Percentiles rank a stretch among this genome's conserved stretches.
These are phyloP conservation scores for Oreochromis niloticus DNA, from an alignment of 2,113 vertebrate species.

Conservation along the genomic window DNA sequence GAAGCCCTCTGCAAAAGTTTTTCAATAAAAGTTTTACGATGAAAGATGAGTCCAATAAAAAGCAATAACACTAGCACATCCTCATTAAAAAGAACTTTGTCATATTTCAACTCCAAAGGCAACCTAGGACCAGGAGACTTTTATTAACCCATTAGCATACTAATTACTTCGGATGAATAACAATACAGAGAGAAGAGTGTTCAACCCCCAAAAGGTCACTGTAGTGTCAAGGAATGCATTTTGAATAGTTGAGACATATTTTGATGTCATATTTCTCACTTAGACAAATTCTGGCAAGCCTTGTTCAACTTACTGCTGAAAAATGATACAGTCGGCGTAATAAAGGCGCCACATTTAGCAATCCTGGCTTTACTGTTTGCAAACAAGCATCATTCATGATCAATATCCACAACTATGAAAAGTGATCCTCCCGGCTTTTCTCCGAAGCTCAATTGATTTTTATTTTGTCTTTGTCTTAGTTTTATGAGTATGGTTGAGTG, in stretches of 20 bases:
- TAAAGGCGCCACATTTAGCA: slow-evolving; percentile 15
- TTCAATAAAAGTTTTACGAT: slow-evolving; percentile 54
- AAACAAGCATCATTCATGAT: slow-evolving; percentile 58
- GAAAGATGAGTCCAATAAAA: slow-evolving; percentile 62
- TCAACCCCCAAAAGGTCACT: slow-evolving; percentile 3
- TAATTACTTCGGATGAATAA: slow-evolving; percentile 44
- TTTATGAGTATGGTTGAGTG: slow-evolving; percentile 6
- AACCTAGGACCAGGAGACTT: slow-evolving; percentile 34
- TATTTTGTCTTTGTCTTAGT: background rate
- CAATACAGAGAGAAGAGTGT: slow-evolving; percentile 4
- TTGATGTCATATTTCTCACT: slow-evolving; percentile 34
- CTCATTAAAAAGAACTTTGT: slow-evolving; percentile 58
- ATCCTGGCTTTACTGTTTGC: slow-evolving; percentile 46
- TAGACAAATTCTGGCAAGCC: slow-evolving; percentile 12
- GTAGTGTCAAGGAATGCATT: background rate
- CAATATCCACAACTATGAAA: slow-evolving; percentile 41
- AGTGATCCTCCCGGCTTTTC: slow-evolving; percentile 33
- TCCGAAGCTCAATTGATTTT: slow-evolving; percentile 32
- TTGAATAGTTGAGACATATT: background rate
- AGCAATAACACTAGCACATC: slow-evolving; percentile 49
- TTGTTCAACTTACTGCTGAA: background rate
- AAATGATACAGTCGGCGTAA: slow-evolving; percentile 36
- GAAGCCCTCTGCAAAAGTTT: slow-evolving; percentile 42
- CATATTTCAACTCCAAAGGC: slow-evolving; percentile 57
- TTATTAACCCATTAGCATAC: slow-evolving; percentile 60